These are phyloP conservation scores for Dicaeum eximium DNA, from an alignment of 2,113 vertebrate genomes.

Conservation along the genomic window DNA sequence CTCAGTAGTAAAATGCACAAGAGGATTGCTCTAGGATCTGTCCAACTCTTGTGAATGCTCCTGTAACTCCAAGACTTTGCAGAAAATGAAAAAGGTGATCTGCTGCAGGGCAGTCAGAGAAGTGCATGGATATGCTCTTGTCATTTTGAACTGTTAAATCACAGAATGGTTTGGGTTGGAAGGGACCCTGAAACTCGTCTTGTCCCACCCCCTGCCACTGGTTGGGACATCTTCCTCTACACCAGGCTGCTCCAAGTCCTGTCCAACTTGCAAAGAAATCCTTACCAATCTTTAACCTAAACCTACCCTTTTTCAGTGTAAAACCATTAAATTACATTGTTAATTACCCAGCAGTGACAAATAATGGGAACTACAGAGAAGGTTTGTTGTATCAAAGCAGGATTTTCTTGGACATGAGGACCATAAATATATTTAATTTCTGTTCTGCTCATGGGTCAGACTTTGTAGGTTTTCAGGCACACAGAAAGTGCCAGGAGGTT, in stretches of 20 bases:
- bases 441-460: background rate
- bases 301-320: background rate
- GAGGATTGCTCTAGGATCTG: background rate
- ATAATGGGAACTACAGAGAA: background rate
- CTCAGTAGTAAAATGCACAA: background rate
- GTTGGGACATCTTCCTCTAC: rapidly evolving
- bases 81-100: background rate
- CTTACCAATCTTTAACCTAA: background rate
- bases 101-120: background rate
- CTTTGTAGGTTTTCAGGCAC: background rate
- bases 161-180: background rate
- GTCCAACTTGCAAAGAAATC: background rate
- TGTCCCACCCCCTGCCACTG: background rate
- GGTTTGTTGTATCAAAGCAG: background rate
- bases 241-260: background rate
- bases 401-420: background rate
- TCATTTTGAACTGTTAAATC: background rate
- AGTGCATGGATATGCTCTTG: rapidly evolving
- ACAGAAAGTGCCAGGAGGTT: background rate
- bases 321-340: background rate
- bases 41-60: background rate
- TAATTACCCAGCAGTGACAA: background rate
- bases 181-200: background rate
- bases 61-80: background rate
- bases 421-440: background rate